Evolutionary conservation across 2,888 invertebrate species (phyloP).

Genomic region (Metellina segmentata): DNA sequence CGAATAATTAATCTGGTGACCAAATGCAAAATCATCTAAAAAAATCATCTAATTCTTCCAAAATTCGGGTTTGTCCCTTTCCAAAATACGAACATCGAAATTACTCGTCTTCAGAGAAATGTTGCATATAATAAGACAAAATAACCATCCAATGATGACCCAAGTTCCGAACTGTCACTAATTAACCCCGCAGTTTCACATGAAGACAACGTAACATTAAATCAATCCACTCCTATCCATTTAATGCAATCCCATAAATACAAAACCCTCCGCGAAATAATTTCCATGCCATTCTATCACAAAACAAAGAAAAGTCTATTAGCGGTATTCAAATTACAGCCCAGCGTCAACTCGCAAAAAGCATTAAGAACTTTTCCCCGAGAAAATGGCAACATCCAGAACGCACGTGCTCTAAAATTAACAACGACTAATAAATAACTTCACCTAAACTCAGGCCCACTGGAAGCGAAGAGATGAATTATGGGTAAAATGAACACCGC

Average conservation of each 20-base stretch:
- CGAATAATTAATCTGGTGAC: too few species aligned
- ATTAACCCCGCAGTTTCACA: neutral
- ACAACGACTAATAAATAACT: conserved; percentile 8
- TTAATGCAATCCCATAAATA: neutral
- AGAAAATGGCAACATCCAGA: neutral
- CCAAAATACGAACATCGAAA: too few species aligned
- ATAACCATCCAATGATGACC: too few species aligned
- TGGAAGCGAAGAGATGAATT: conserved; percentile 7
- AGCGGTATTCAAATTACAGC: neutral
- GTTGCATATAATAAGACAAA: too few species aligned
- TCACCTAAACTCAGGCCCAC: neutral
- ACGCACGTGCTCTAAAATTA: conserved; percentile 5
- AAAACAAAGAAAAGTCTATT: conserved; percentile 27
- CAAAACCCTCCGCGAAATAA: neutral
- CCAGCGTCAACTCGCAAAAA: neutral
- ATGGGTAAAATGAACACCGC: neutral
- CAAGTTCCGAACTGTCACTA: too few species aligned
- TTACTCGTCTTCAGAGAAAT: too few species aligned
- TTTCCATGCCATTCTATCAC: neutral
- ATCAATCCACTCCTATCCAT: neutral
- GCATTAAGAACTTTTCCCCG: neutral
- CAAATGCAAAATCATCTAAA: too few species aligned
- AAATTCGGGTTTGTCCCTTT: too few species aligned
- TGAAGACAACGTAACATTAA: neutral
- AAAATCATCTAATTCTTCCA: too few species aligned